Percentiles rank a stretch among this genome's conserved stretches.
Evolutionary conservation across 2,113 vertebrate genomes (phyloP).

Genomic region (Rhizomys pruinosus): DNA sequence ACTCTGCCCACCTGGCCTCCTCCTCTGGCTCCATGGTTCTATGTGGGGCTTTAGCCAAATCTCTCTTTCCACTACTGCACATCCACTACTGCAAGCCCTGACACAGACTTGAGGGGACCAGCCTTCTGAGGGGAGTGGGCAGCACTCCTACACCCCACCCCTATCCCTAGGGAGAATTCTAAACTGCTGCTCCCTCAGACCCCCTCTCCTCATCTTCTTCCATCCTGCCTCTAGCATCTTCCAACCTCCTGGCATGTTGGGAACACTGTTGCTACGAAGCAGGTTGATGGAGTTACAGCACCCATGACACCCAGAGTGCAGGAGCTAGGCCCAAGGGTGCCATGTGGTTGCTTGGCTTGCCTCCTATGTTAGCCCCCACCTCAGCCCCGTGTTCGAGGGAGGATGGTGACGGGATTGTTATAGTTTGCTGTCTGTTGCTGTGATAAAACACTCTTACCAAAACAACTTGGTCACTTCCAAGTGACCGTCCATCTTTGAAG

Average conservation of each 20-base stretch:
- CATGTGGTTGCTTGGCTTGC: not conserved
- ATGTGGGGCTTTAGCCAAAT: not conserved
- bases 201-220: accelerated
- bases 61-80: not conserved
- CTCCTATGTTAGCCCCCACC: accelerated
- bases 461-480: too few relatives aligned
- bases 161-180: not conserved
- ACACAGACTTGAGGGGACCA: not conserved
- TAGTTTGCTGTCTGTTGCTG: too few relatives aligned
- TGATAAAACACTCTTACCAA: too few relatives aligned
- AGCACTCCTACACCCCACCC: not conserved
- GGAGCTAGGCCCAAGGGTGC: not conserved
- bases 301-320: not conserved
- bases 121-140: not conserved
- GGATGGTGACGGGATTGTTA: not conserved
- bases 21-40: not conserved
- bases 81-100: too few relatives aligned
- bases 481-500: too few relatives aligned
- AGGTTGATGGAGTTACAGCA: not conserved
- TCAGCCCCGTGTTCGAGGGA: not conserved
- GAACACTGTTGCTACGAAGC: not conserved
- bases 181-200: not conserved
- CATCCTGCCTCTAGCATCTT: not conserved
- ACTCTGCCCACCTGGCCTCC: not conserved
- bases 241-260: not conserved